phyloP scores from a whole-genome alignment of 2,113 vertebrate genomes.

The Dermatemys mawii region DNA sequence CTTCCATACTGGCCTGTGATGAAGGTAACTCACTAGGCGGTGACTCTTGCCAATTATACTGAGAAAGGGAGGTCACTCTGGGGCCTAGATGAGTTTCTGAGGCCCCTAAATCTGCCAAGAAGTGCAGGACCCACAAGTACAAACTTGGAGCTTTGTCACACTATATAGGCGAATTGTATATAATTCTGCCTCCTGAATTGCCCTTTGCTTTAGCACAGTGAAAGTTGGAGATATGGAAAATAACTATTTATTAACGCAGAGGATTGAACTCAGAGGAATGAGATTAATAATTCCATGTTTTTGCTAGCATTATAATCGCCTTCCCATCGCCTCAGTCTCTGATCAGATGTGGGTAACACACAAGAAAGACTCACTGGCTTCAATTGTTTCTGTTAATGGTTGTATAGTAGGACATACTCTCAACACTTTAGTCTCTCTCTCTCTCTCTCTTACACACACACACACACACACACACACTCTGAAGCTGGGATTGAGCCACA shows the following conservation, averaged over 20 bases:
- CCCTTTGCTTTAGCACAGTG: neutral
- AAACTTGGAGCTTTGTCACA: too few relatives aligned
- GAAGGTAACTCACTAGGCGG: too few relatives aligned
- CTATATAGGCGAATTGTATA: too few relatives aligned
- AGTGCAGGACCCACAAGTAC: too few relatives aligned
- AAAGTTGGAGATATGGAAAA: neutral
- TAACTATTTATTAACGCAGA: neutral
- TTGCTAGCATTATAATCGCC: neutral
- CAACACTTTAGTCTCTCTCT: rapidly evolving
- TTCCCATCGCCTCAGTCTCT: rapidly evolving
- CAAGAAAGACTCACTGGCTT: neutral
- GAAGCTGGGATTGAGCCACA: neutral
- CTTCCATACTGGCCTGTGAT: too few relatives aligned
- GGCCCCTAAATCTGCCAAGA: too few relatives aligned
- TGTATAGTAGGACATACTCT: rapidly evolving
- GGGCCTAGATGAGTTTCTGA: too few relatives aligned
- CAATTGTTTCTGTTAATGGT: neutral
- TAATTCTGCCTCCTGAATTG: neutral
- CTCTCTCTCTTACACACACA: too few relatives aligned
- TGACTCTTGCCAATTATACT: too few relatives aligned
- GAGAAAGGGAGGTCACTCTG: too few relatives aligned
- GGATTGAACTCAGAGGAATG: neutral
- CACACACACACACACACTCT: too few relatives aligned
- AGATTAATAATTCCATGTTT: neutral
- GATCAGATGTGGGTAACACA: rapidly evolving